Evolutionary conservation across 2,797 vertebrate species (phyloP), one percentile per base, ranked within the genome.

Genomic region (Rhincodon typus): DNA sequence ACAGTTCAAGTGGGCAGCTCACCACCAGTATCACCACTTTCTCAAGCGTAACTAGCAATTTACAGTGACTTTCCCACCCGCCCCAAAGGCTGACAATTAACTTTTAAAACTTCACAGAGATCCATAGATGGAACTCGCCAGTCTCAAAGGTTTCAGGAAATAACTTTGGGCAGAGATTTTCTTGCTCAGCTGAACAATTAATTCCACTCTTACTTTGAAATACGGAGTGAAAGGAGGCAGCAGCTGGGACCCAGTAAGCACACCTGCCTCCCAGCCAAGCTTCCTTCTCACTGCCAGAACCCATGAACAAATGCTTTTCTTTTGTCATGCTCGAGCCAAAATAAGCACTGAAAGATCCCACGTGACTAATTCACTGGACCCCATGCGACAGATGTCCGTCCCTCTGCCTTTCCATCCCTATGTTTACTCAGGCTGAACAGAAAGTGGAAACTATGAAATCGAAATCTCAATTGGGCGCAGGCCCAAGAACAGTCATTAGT

Each of bases 231-330:
- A n/a, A 95, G 27, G 30, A 50, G 70, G 46, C 42, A 95, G 94
- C 69, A 94, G 69, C 93, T 74, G 93, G 66, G 38, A 23, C 38
- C 5, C 67, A 50, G 42, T 21, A 77, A 19, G 38, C 17, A 72
- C 70, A 95, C 50, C 94, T 77, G 70, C 53, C 94, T n/a, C 94
- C 94, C 27, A n/a, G 94, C 70, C 94, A 95, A 74, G 70, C 94
- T 95, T 95, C 70, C 70, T 77, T 46, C 70, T 3, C 34, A 69
- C 70, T 27, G 94, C 94, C 94, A 57, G 94, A 53, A 50, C 72
- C 38, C 42, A 30, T 72, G 93, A 50, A 72, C 93, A 72, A 42
- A 70, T 94, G 30, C 17, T 62, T 34, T 62, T 34, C 27, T 90
- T 87, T 34, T n/a, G 57, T 67, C 12, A 23, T 15, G 7, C 38